Percentiles rank a stretch among this genome's conserved stretches.
These are phyloP conservation scores for Iselma pallidipennis DNA, from an alignment of 2,888 invertebrate species.

Conservation along the genomic window DNA sequence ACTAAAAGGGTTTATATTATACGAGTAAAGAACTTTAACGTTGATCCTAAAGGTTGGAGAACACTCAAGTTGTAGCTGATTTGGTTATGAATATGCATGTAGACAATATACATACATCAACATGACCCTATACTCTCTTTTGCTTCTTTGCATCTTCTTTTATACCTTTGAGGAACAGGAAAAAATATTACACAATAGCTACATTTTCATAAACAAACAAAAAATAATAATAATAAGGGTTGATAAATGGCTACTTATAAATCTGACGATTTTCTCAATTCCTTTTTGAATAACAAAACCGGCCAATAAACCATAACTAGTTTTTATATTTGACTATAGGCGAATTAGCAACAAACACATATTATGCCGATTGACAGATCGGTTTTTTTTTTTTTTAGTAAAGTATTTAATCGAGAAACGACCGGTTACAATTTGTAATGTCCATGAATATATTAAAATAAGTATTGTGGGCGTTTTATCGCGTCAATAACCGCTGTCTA, in stretches of 20 bases:
- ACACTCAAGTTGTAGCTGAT: too few species aligned
- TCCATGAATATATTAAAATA: conserved; percentile 16
- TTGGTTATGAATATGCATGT: neutral
- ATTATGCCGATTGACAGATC: conserved; percentile 17
- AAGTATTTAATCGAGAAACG: conserved; percentile 12
- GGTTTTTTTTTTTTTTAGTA: conserved; percentile 8
- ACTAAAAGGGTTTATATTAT: neutral
- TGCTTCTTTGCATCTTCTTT: neutral
- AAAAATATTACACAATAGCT: too few species aligned
- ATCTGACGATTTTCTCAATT: too few species aligned
- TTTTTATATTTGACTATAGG: neutral
- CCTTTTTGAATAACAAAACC: neutral
- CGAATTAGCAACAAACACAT: neutral
- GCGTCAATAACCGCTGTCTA: conserved; percentile 13
- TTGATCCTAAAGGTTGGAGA: neutral
- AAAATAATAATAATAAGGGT: too few species aligned
- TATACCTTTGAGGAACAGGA: too few species aligned
- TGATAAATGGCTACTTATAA: too few species aligned
- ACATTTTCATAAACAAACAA: neutral
- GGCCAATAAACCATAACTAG: neutral
- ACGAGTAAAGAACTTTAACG: too few species aligned
- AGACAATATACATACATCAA: neutral
- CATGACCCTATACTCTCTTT: neutral
- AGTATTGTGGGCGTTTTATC: conserved; percentile 12
- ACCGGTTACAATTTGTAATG: conserved; percentile 19